These are phyloP conservation scores for Drosophila ogumai DNA, from an alignment of 1,140 invertebrate genomes.

Conservation along the genomic window DNA sequence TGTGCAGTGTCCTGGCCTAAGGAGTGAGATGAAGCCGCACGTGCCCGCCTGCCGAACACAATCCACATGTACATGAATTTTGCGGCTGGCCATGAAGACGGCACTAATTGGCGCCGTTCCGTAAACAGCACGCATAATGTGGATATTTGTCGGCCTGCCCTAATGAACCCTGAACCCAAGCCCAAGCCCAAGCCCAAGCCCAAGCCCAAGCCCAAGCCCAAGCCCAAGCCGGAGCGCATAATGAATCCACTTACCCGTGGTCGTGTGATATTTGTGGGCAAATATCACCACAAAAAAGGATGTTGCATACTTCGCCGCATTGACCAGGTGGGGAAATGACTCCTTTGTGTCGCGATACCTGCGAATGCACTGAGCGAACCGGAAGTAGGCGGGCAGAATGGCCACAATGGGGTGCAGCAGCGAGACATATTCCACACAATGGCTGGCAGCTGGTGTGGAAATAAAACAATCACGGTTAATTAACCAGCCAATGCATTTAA, in stretches of 20 bases:
- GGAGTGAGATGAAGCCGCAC: neutral
- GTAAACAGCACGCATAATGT: conserved; percentile 62
- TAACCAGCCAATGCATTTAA: neutral
- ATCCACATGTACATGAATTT: conserved; percentile 59
- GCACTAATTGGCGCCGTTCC: conserved; percentile 62
- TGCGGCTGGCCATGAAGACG: conserved; percentile 37
- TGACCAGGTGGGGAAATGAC: conserved; percentile 97
- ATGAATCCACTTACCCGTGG: conserved; percentile 67
- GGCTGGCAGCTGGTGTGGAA: conserved; percentile 86
- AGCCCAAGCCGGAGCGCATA: neutral
- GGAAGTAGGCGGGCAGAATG: conserved; percentile 97
- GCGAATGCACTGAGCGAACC: conserved; percentile 98
- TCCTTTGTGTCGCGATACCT: conserved; percentile 96
- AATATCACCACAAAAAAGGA: conserved; percentile 85
- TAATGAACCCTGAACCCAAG: conserved; percentile 2
- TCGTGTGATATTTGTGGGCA: conserved; percentile 80
- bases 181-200: too few relatives aligned
- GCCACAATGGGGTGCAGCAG: conserved; percentile 92
- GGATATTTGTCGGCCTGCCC: conserved; percentile 9
- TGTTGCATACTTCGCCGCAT: conserved; percentile 89
- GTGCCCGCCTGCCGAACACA: conserved; percentile 42
- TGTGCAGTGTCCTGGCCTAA: neutral
- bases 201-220: neutral
- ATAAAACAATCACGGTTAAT: conserved; percentile 28
- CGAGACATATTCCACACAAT: conserved; percentile 87